Conservation (phyloP, 2,888 invertebrate species). For the Eupithecia abbreviata region DNA sequence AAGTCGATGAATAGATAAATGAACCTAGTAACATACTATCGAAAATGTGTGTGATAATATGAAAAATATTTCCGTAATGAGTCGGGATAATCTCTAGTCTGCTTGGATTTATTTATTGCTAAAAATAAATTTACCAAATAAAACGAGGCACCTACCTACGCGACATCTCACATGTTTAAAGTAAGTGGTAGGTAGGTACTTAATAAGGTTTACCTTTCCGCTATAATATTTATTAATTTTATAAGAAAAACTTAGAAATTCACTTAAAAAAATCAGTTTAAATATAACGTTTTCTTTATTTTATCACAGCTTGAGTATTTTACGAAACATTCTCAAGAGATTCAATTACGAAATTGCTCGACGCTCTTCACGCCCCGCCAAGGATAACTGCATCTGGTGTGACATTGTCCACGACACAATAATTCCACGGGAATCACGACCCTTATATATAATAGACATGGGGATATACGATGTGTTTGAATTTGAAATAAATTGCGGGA, state of each 20-base stretch:
- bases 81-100: no score
- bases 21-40: neutral
- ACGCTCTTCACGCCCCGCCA: neutral
- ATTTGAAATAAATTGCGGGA: neutral
- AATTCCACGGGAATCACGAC: neutral
- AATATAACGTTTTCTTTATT: neutral
- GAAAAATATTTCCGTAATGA: no score
- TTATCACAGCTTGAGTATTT: neutral
- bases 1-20: neutral
- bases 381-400: neutral
- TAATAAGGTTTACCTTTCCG: no score
- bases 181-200: no score
- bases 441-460: neutral
- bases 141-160: no score
- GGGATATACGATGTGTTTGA: neutral
- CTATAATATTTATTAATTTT: no score
- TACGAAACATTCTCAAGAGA: neutral
- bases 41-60: neutral
- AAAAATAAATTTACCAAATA: no score
- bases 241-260: no score
- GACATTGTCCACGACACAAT: neutral
- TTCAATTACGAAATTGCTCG: neutral
- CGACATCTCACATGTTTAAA: no score
- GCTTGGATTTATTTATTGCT: no score
- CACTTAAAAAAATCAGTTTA: neutral